phyloP scores from a whole-genome alignment of 2,797 vertebrate genomes.

The Spinus olivaceus region DNA sequence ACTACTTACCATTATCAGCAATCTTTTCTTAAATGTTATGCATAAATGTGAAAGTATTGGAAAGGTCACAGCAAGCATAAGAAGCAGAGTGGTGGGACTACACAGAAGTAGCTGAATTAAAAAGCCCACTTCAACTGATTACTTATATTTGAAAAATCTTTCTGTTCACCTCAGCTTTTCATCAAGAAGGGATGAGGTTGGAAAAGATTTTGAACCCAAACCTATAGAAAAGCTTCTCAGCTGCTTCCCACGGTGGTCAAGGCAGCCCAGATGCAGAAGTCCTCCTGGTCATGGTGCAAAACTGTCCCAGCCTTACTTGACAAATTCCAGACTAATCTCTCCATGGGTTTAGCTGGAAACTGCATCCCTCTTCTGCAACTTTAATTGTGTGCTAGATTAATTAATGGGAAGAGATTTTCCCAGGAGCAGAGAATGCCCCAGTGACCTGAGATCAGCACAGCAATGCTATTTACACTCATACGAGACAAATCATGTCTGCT shows the following conservation, averaged over 20 bases:
- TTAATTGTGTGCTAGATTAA: not conserved
- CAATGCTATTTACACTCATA: not conserved
- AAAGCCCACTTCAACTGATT: not conserved
- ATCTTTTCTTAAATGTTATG: not conserved
- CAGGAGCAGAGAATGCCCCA: not conserved
- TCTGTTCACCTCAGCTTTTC: not conserved
- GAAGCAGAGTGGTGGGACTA: not conserved
- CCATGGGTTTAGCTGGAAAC: not conserved
- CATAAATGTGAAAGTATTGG: not conserved
- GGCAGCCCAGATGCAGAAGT: not conserved
- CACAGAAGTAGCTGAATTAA: not conserved
- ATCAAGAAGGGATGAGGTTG: not conserved
- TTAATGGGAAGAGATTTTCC: not conserved
- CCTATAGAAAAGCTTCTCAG: not conserved
- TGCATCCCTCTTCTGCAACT: not conserved
- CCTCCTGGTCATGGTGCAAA: not conserved
- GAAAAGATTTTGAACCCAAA: not conserved
- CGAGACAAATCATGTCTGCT: not conserved
- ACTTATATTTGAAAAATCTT: not conserved
- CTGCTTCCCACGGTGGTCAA: not conserved
- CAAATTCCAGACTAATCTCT: not conserved
- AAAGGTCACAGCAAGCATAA: not conserved
- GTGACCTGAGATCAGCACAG: not conserved
- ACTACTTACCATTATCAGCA: not conserved
- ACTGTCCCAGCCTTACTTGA: not conserved